phyloP scores from a whole-genome alignment of 1,140 invertebrate genomes.

The Papilio helenus region DNA sequence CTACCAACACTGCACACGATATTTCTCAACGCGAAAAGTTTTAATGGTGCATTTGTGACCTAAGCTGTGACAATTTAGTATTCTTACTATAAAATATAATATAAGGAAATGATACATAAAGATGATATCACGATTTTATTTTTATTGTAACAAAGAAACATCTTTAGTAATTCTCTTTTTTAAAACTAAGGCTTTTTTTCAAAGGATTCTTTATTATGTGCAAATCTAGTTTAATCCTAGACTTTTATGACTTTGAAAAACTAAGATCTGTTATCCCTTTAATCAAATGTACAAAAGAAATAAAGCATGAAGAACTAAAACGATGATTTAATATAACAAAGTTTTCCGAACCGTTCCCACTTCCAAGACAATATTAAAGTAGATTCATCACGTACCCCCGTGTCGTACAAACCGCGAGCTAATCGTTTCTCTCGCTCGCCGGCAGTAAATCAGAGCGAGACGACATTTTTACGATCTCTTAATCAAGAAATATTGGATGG shows the following conservation, averaged over 20 bases:
- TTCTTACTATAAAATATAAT: neutral
- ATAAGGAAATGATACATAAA: neutral
- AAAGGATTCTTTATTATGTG: too few relatives aligned
- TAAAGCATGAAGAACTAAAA: neutral
- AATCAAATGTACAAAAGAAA: neutral
- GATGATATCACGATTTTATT: neutral
- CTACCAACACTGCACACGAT: neutral
- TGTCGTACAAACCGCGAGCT: slow-evolving; percentile 60
- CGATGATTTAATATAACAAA: neutral
- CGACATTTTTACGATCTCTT: slow-evolving; percentile 81
- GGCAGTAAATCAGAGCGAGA: slow-evolving; percentile 71
- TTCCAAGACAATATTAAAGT: slow-evolving; percentile 35
- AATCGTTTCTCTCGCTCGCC: slow-evolving; percentile 71
- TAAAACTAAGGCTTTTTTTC: too few relatives aligned
- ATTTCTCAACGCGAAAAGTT: slow-evolving; percentile 16
- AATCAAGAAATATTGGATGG: slow-evolving; percentile 82
- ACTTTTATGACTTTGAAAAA: neutral
- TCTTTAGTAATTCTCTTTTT: neutral
- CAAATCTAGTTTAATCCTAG: neutral
- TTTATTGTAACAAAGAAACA: neutral
- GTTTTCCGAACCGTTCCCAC: neutral
- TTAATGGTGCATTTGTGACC: slow-evolving; percentile 31
- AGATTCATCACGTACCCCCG: slow-evolving; percentile 45
- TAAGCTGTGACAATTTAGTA: slow-evolving; percentile 23
- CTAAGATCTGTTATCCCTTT: neutral